Base-by-base conservation (phyloP, 2,797 vertebrate species). In the Coracias cyanogaster region DNA sequence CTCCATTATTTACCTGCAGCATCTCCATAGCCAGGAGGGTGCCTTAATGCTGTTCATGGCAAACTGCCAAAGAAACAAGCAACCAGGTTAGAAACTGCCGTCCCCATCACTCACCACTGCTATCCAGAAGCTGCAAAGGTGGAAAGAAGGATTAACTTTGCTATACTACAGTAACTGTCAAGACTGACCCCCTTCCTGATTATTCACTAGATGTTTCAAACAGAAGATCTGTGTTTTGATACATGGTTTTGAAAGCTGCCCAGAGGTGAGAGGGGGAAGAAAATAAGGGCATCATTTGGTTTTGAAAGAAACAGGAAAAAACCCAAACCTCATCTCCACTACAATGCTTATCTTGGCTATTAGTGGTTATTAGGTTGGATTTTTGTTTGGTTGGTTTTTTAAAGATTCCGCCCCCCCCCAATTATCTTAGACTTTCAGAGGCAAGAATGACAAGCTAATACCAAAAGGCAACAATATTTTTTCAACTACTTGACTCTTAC, bases 1-100 rank as follows among this genome's bases (percentile, higher is more conserved):
- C 73, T 94, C 60, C 86, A 90, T 84, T 76, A 94, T 94, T 94
- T 94, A 96, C 72, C 86, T 81, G 55, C 62, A 88, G 86, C 61
- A 78, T 41, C 35, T 65, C 76, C 76, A 31, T 3, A 37, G 24
- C 51, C 70, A 45, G 33, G 52, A 82, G 60, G 48, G 7, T 41
- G 28, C 37, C 81, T 93, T 83, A 85, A 80, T 58, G 37, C 46
- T 76, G 82, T 22, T 60, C 33, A 55, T 10, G 57, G 91, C 61
- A 72, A 39, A 8, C 12, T 93, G 86, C 62, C 96, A 92, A 72
- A 69, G 41, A 43, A 43, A 39, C 49, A 89, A 48, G 15, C 74
- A 71, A 35, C 1, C 31, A 26, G 24, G 62, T 65, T 10, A 52
- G 69, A 57, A 86, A 91, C 43, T 81, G 72, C 25, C 5, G 11